Percentiles rank a stretch among this genome's conserved stretches.
These are phyloP conservation scores for Butastur rufipennis DNA, from an alignment of 2,113 vertebrate species.

Conservation along the genomic window DNA sequence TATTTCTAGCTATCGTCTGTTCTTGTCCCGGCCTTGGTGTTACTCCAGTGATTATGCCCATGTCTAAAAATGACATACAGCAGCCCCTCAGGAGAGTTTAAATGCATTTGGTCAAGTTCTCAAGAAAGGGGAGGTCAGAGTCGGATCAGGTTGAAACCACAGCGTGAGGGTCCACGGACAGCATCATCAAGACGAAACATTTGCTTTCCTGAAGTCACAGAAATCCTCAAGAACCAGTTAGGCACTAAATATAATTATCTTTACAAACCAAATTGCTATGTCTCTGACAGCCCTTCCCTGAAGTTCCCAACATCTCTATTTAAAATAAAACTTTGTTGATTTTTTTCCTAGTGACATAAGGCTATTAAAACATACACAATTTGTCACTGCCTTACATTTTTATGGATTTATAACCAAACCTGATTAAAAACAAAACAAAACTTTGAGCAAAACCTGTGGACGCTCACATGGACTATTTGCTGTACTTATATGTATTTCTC, in stretches of 20 bases:
- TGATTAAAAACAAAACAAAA: not conserved
- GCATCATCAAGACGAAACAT: slow-evolving; percentile 53
- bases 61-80: not conserved
- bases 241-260: slow-evolving; percentile 72
- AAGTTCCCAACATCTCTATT: slow-evolving; percentile 60
- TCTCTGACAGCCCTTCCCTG: slow-evolving; percentile 60
- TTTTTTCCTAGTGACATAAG: not conserved
- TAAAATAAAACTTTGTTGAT: slow-evolving; percentile 5
- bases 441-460: not conserved
- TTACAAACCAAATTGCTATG: slow-evolving; percentile 71
- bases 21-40: not conserved
- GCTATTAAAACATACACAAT: not conserved
- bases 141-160: slow-evolving; percentile 37
- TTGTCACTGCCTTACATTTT: not conserved
- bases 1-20: not conserved
- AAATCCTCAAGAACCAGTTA: slow-evolving; percentile 61
- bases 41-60: not conserved
- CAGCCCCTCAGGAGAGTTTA: not conserved
- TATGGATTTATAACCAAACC: not conserved
- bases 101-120: slow-evolving; percentile 32
- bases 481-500: not conserved
- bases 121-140: not conserved
- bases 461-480: not conserved
- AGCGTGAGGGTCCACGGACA: not conserved
- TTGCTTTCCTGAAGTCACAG: slow-evolving; percentile 65